Evolutionary conservation across 2,888 invertebrate species (phyloP).

Genomic region (Erpobdella octoculata): DNA sequence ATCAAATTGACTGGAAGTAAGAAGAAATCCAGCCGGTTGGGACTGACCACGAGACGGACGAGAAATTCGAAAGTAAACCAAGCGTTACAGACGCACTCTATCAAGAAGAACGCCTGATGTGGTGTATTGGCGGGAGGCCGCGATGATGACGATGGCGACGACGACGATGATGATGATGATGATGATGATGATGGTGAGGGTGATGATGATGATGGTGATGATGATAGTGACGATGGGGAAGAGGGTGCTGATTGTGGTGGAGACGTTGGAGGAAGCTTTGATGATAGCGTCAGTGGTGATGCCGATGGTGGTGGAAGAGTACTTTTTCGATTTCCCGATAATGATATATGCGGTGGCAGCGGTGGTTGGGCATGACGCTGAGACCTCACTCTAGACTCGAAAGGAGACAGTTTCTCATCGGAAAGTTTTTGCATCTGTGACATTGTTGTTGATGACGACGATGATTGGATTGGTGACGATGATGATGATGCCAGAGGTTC

Average conservation of each 20-base stretch:
- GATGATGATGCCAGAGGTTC: too few species aligned
- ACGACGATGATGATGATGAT: neutral
- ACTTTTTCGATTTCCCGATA: too few species aligned
- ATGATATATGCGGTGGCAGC: too few species aligned
- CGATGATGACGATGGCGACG: slow-evolving; percentile 8
- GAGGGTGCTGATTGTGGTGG: neutral
- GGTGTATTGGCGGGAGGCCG: slow-evolving; percentile 48
- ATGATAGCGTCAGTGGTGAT: too few species aligned
- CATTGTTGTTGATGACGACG: neutral
- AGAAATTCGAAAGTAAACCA: slow-evolving; percentile 30
- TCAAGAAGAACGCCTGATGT: slow-evolving; percentile 26
- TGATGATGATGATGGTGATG: neutral
- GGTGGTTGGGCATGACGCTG: too few species aligned
- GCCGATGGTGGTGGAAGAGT: too few species aligned
- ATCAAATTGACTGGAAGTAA: slow-evolving; percentile 14
- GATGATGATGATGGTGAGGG: neutral
- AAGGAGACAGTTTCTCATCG: neutral
- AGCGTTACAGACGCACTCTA: slow-evolving; percentile 29
- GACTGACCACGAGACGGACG: slow-evolving; percentile 67
- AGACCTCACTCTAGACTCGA: neutral
- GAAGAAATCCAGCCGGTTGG: slow-evolving; percentile 56
- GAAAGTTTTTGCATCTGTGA: neutral
- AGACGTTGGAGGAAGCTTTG: neutral
- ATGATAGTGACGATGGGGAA: neutral
- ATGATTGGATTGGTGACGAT: too few species aligned